Evolutionary conservation across 2,888 invertebrate species (phyloP).

Genomic region (Andricus curvator): DNA sequence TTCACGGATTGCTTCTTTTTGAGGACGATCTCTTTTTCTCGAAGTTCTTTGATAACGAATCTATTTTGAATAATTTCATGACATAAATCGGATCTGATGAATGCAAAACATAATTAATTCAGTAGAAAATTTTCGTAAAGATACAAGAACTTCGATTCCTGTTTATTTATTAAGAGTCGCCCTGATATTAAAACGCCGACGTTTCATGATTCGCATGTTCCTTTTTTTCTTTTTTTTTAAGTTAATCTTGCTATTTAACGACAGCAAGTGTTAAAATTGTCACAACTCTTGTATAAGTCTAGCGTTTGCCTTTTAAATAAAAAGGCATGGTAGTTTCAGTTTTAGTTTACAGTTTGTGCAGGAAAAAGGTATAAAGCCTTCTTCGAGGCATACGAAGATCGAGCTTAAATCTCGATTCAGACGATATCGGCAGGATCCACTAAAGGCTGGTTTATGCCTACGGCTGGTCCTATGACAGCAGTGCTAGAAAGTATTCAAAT

Average conservation of each 20-base stretch:
- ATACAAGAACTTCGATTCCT: neutral
- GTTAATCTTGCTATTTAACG: slow-evolving; percentile 9
- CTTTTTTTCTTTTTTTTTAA: neutral
- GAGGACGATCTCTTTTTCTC: neutral
- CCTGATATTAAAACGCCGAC: neutral
- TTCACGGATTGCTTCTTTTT: neutral
- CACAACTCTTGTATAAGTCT: slow-evolving; percentile 22
- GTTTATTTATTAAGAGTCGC: neutral
- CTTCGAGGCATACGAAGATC: neutral
- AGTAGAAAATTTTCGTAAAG: neutral
- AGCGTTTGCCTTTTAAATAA: neutral
- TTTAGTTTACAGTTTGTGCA: slow-evolving; percentile 27
- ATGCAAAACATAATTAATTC: neutral
- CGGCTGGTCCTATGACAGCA: slow-evolving; percentile 75
- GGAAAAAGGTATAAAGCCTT: neutral
- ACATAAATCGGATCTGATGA: neutral
- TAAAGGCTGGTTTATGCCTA: slow-evolving; percentile 73
- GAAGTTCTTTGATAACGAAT: neutral
- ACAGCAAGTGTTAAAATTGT: slow-evolving; percentile 1
- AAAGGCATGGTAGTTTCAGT: slow-evolving; percentile 1
- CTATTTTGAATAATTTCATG: neutral
- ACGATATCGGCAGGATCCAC: slow-evolving; percentile 63
- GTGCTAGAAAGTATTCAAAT: slow-evolving; percentile 69
- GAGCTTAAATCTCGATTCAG: slow-evolving; percentile 39
- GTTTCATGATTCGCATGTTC: neutral